These are phyloP conservation scores for Eleginops maclovinus DNA, from an alignment of 2,113 vertebrate genomes.

Conservation along the genomic window DNA sequence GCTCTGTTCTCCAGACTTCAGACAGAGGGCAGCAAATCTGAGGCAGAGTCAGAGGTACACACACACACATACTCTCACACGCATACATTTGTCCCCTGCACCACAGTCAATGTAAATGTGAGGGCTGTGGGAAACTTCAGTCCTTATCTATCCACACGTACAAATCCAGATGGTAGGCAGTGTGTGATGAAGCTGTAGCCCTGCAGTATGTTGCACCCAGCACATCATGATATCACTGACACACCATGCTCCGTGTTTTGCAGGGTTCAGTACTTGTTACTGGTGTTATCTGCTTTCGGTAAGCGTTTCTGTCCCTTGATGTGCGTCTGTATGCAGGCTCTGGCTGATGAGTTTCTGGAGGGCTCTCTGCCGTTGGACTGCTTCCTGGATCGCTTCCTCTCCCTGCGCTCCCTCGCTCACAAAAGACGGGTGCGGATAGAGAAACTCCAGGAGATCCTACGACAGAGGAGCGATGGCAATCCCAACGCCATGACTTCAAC, in stretches of 20 bases:
- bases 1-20: slow-evolving; percentile 89
- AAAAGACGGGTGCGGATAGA: slow-evolving; percentile 90
- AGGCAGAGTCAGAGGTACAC: slow-evolving; percentile 90
- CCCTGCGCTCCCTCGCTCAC: slow-evolving; percentile 89
- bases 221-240: no score
- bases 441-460: slow-evolving; percentile 92
- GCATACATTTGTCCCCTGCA: background rate
- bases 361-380: slow-evolving; percentile 88
- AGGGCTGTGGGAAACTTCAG: no score
- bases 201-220: no score
- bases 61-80: background rate
- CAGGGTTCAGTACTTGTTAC: background rate
- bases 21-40: slow-evolving; percentile 90
- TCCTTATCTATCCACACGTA: no score
- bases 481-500: slow-evolving; percentile 62
- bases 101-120: no score
- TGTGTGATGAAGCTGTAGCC: no score
- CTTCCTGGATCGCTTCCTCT: slow-evolving; percentile 89
- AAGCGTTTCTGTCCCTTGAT: background rate
- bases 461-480: slow-evolving; percentile 76
- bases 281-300: background rate
- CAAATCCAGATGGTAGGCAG: no score
- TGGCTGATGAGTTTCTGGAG: slow-evolving; percentile 92
- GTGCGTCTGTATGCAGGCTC: slow-evolving; percentile 76
- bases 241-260: no score